Evolutionary conservation across 2,888 invertebrate species (phyloP).

Genomic region (Harpalus rufipes): DNA sequence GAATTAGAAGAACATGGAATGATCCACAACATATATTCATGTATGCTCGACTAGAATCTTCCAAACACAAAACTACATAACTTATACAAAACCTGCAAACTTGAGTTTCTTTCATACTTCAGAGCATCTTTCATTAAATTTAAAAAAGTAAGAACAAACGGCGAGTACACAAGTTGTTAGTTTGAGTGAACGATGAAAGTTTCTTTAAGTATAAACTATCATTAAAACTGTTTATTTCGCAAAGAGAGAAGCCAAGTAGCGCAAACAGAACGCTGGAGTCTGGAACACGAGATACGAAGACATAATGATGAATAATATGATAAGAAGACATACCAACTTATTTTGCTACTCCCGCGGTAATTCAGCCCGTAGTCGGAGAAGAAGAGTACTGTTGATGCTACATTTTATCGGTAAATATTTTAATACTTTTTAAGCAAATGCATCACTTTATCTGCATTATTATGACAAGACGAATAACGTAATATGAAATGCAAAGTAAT

Average conservation of each 20-base stretch:
- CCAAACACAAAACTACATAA: neutral
- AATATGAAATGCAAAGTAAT: neutral
- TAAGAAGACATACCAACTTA: constrained; percentile 44
- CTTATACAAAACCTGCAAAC: constrained; percentile 10
- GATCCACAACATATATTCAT: too few species aligned
- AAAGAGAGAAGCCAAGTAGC: constrained; percentile 22
- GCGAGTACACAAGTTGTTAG: constrained; percentile 13
- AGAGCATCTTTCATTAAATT: constrained; percentile 10
- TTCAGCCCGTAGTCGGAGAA: neutral
- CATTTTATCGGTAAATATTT: constrained; percentile 8
- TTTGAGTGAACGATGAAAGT: neutral
- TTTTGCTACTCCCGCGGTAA: neutral
- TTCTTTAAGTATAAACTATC: constrained; percentile 44
- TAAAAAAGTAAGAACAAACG: constrained; percentile 16
- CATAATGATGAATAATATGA: constrained; percentile 64
- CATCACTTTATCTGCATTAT: neutral
- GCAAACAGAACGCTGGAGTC: constrained; percentile 14
- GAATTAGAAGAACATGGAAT: too few species aligned
- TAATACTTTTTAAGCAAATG: constrained; percentile 25
- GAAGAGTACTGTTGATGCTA: constrained; percentile 6
- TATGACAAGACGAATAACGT: neutral
- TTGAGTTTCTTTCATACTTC: constrained; percentile 24
- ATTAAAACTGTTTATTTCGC: constrained; percentile 43
- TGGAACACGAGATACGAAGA: constrained; percentile 48
- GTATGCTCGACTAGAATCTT: too few species aligned